Evolutionary conservation across 2,888 invertebrate genomes (phyloP), one percentile per base, ranked within the genome.

Genomic region (Pegoplata infirma): DNA sequence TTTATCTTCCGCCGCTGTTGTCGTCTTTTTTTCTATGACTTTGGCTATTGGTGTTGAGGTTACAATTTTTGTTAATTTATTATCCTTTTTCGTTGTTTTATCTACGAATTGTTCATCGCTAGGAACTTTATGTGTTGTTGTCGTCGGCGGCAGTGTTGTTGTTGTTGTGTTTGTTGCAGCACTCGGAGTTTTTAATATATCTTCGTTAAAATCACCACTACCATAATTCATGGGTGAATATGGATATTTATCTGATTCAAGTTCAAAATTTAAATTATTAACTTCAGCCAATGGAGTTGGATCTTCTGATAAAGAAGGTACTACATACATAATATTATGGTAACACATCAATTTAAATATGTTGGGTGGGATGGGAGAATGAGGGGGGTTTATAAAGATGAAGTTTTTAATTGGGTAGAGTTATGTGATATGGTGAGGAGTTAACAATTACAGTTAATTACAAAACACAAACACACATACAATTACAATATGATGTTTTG

Each of bases 241-340:
- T 21, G 76, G 80, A 59, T 83, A 82, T 81, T 84, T 85, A 82
- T 89, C 89, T 83, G 85, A 82, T 84, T 89, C 89, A 80, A 88
- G 83, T 85, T 89, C 89, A 83, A 90, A 89, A 86, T 86, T 85
- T 81, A 87, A 84, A 85, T 86, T 86, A 86, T 89, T 89, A 84
- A 86, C 84, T 85, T 90, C 90, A 63, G 89, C 90, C 86, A 90
- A 85, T 82, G 90, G 90, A 82, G 90, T 90, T 82, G 89, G 89
- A 86, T 90, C 90, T 87, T 90, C 90, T 78, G 90, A 89, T 82
- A 90, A 84, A 77, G 90, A 90, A 85, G 90, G 90, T 83, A 89
- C 89, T 89, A 86, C 76, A 82, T 53, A 78, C n/a, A n/a, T n/a
- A n/a, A n/a, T n/a, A 46, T 21, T 32, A 5, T 40, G n/a, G 12